Percentiles rank a stretch among this genome's conserved stretches.
Conservation (phyloP, 2,888 invertebrate genomes). For the Branchinecta sandiegonensis region DNA sequence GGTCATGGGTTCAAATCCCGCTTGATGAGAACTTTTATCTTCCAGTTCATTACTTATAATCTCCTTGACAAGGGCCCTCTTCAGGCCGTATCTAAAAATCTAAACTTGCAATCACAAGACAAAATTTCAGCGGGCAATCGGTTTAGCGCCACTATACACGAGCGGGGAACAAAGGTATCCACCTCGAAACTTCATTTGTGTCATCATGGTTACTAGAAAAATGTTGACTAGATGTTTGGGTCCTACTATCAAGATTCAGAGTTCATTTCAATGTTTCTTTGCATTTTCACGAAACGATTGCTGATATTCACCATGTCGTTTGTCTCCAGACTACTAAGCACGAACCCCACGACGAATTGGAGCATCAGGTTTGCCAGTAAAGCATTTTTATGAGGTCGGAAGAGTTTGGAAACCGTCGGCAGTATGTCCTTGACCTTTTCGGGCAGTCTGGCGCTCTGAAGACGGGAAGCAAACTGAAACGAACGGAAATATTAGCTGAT, state of each 20-base stretch:
- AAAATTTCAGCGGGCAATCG: too few species aligned
- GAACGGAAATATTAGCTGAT: background rate
- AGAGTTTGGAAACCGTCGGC: background rate
- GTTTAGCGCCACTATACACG: too few species aligned
- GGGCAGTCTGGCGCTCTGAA: background rate
- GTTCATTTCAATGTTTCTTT: background rate
- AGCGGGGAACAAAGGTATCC: too few species aligned
- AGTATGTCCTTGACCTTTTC: background rate
- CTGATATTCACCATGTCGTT: background rate
- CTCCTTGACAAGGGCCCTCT: too few species aligned
- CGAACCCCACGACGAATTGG: background rate
- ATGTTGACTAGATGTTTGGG: too few species aligned
- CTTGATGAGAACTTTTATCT: too few species aligned
- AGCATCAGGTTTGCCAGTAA: background rate
- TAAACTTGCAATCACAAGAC: too few species aligned
- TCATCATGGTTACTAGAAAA: too few species aligned
- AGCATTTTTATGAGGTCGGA: background rate
- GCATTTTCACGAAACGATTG: background rate
- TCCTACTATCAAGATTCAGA: background rate
- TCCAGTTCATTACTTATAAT: too few species aligned
- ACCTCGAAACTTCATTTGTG: too few species aligned
- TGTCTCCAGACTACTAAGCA: background rate
- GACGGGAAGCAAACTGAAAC: slow-evolving; percentile 7
- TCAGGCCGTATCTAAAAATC: too few species aligned
- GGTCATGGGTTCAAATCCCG: too few species aligned